Evolutionary conservation across 2,888 invertebrate genomes (phyloP), one percentile per base, ranked within the genome.

Genomic region (Catocala nupta): DNA sequence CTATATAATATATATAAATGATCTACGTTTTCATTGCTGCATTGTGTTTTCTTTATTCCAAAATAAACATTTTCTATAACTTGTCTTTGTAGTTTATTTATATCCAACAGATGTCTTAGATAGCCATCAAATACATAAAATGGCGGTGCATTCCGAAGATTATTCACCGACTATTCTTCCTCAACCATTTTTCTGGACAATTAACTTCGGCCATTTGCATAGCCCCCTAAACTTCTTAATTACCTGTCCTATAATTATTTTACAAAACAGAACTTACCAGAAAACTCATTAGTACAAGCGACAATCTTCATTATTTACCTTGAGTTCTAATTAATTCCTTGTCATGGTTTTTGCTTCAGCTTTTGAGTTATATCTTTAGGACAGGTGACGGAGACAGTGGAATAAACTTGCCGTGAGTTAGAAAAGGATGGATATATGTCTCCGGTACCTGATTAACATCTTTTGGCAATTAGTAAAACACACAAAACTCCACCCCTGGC

Each of bases 381-480:
- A 86, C 82, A 78, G 76, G 70, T 76, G 81, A 83, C 59, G 57
- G 85, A 82, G 88, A 90, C 57, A 71, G 82, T 60, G 50, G 39
- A 86, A 84, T 56, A 12, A 16, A 49, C 43, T 54, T 49, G 12
- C 12, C 13, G 8, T 45, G 48, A 6, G 84, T 51, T 39, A 58
- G 83, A 92, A 61, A 6, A 77, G 70, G 91, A 90, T 36, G 71
- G 84, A 62, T 76, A 75, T 81, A 85, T 70, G 82, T 91, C 88
- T 90, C 87, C 76, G 81, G 82, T 83, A 91, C 87, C 93, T 92
- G 94, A 94, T 94, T 94, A 94, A 91, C 95, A 95, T 95, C 95
- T 95, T 95, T 95, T 94, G 88, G 94, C 94, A 95, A 95, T 95
- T 95, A 95, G 95, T 95, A 95, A 95, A 95, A 95, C 94, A 95